Conservation (phyloP, 1,140 invertebrate genomes). For the Drosophila busckii region DNA sequence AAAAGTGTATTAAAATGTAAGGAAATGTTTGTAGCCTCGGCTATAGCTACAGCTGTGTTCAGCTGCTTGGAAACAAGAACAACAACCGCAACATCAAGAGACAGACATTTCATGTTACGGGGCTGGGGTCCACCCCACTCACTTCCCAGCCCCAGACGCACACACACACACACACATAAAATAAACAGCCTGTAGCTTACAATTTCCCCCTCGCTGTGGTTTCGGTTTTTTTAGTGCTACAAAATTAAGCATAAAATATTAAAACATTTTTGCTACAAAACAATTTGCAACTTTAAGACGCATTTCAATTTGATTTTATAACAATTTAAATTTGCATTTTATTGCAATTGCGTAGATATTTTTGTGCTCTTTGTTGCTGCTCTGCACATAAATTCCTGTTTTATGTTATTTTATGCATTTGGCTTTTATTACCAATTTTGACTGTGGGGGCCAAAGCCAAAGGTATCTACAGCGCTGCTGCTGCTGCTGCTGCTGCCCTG, state of each 20-base stretch:
- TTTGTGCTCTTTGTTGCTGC: constrained; percentile 16
- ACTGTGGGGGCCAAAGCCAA: constrained; percentile 2
- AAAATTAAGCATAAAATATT: constrained; percentile 68
- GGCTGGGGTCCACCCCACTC: not conserved
- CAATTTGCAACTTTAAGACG: constrained; percentile 48
- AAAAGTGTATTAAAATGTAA: constrained; percentile 73
- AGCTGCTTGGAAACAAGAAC: constrained; percentile 67
- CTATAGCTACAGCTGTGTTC: constrained; percentile 60
- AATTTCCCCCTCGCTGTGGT: constrained; percentile 9
- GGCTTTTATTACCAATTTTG: constrained; percentile 65
- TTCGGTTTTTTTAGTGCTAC: constrained; percentile 12
- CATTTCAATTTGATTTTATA: constrained; percentile 29
- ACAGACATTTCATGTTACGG: constrained; percentile 27
- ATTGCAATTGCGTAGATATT: constrained; percentile 72
- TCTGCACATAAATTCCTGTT: constrained; percentile 64
- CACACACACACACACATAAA: not conserved
- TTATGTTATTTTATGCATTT: constrained; percentile 75
- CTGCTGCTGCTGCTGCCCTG: constrained; percentile 18
- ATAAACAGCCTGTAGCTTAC: constrained; percentile 33
- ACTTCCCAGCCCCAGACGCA: not conserved
- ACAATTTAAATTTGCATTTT: constrained; percentile 69
- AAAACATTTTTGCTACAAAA: constrained; percentile 42
- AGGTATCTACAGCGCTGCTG: constrained; percentile 28
- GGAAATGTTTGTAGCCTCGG: constrained; percentile 52
- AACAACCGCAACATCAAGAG: constrained; percentile 42